phyloP scores from a whole-genome alignment of 2,888 invertebrate genomes.

The Sinotaia quadrata region DNA sequence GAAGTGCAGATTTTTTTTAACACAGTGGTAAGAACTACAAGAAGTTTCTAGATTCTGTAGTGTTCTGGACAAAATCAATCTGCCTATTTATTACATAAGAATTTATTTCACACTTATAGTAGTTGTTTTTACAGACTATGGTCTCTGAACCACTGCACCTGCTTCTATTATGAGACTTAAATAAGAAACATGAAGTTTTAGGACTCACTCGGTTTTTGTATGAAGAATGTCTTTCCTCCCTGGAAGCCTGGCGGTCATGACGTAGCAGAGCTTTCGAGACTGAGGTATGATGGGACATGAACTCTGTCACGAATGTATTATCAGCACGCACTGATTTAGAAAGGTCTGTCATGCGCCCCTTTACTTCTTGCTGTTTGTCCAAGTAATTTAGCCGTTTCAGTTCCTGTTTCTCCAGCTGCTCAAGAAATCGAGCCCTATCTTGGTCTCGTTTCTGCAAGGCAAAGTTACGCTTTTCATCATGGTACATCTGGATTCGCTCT shows the following conservation, averaged over 20 bases:
- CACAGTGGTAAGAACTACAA: too few relatives aligned
- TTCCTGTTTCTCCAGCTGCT: conserved; percentile 59
- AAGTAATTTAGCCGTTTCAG: conserved; percentile 55
- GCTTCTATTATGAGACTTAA: too few relatives aligned
- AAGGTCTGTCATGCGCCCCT: conserved; percentile 43
- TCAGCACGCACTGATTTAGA: conserved; percentile 53
- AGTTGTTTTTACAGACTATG: too few relatives aligned
- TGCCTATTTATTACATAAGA: too few relatives aligned
- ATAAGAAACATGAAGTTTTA: too few relatives aligned
- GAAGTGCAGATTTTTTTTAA: too few relatives aligned
- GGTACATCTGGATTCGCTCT: conserved; percentile 60
- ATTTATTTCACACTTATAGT: too few relatives aligned
- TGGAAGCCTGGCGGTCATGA: conserved; percentile 64
- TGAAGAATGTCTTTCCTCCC: conserved; percentile 50
- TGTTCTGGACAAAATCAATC: too few relatives aligned
- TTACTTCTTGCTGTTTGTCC: conserved; percentile 55
- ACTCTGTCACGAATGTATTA: conserved; percentile 64
- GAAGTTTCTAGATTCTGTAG: too few relatives aligned
- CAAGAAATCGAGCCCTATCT: conserved; percentile 56
- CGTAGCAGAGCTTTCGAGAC: conserved; percentile 69
- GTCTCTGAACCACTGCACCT: too few relatives aligned
- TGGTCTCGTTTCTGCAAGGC: conserved; percentile 56
- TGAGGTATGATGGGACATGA: conserved; percentile 69
- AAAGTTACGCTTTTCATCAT: conserved; percentile 59
- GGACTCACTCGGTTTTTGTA: conserved; percentile 8